Base-by-base conservation (phyloP, 2,888 invertebrate species). In the Ypsolopha scabrella region DNA sequence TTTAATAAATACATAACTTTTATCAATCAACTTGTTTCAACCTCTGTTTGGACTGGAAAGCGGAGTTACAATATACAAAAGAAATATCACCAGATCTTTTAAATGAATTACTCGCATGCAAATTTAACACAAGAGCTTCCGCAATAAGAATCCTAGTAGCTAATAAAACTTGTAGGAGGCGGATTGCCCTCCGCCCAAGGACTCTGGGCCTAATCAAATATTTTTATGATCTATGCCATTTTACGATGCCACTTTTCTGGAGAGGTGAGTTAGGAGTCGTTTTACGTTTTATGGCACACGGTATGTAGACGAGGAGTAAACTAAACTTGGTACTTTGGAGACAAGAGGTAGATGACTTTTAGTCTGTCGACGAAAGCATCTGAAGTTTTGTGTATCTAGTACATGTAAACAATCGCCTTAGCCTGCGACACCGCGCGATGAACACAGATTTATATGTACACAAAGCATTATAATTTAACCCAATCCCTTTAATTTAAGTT, bases 191-290 rank as follows among this genome's bases (percentile, higher is more conserved):
- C 60, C 71, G 68, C 72, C 67, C 68, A 71, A 64, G 69, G 67
- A 69, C 64, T 68, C 68, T 62, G 69, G 59, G 71, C 68, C 78
- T 86, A 82, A 86, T 85, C 85, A 85, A 85, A 83, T 82, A 85
- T 83, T 85, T 85, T 86, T 85, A 86, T 83, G 85, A 82, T 82
- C 81, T 75, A 80, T 81, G 75, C 71, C 72, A 24, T 79, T 82
- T 83, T 83, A 83, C 74, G 79, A 74, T 67, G 41, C n/a, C 39
- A 41, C 41, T 49, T 49, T 24, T 39, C 39, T 39, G 14, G 49
- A 10, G 49, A 49, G 49, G 49, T 49, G 41, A 41, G 49, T 39
- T 39, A 39, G 46, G n/a, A 33, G 39, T 33, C 39, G 34, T n/a
- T 49, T 49, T 39, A n/a, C 9, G 41, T 39, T 49, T 49, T 49